These are phyloP conservation scores for Micropoecilia bifurca DNA, from an alignment of 2,797 vertebrate species.

Conservation along the genomic window DNA sequence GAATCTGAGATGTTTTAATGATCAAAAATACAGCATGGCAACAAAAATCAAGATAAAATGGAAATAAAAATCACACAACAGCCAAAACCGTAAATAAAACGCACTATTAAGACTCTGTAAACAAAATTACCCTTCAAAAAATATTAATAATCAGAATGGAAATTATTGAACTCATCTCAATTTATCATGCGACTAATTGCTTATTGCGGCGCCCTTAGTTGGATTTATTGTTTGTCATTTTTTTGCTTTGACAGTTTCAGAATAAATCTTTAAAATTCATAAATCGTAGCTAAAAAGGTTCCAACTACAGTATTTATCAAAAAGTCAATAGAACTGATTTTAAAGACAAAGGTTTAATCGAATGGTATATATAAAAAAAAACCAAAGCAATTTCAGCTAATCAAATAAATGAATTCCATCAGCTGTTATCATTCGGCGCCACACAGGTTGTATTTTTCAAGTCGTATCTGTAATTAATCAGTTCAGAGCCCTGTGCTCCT, in stretches of 20 bases:
- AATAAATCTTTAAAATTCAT: not conserved
- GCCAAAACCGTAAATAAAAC: too few species aligned
- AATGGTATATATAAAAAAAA: not conserved
- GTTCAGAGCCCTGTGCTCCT: conserved; percentile 1
- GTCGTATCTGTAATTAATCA: conserved; percentile 9
- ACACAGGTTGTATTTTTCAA: conserved; percentile 4
- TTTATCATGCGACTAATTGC: too few species aligned
- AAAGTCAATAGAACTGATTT: not conserved
- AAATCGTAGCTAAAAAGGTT: not conserved
- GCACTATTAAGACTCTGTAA: too few species aligned
- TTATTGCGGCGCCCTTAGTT: not conserved
- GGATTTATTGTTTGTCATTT: not conserved
- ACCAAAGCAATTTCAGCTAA: not conserved
- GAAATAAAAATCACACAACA: too few species aligned
- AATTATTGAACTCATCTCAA: too few species aligned
- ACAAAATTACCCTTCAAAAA: too few species aligned
- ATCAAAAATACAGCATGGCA: too few species aligned
- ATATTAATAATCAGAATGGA: too few species aligned
- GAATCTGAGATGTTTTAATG: too few species aligned
- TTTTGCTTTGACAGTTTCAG: not conserved
- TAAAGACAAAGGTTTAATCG: not conserved
- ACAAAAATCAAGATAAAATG: too few species aligned
- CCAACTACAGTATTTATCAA: not conserved
- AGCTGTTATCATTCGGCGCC: not conserved
- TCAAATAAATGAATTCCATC: not conserved